A percentile compares a stretch with the other conserved stretches of the same genome.
Conservation (phyloP, 2,888 invertebrate species). For the Diarsia dahlii region DNA sequence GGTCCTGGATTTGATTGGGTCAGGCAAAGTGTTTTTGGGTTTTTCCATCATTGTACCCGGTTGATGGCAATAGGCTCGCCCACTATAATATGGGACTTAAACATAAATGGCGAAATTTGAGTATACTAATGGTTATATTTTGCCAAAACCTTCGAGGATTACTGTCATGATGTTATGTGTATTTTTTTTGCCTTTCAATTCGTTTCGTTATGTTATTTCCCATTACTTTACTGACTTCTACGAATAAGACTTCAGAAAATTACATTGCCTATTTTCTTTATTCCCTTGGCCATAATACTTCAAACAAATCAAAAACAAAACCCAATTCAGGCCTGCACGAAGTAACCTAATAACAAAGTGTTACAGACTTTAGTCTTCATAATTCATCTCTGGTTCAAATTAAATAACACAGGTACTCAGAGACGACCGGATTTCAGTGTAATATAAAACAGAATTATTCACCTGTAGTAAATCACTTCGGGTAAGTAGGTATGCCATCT, state of each 20-base stretch:
- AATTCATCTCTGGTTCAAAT: constrained; percentile 70
- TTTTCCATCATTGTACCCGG: too few relatives aligned
- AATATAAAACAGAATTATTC: constrained; percentile 84
- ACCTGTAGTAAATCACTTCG: constrained; percentile 85
- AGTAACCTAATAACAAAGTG: constrained; percentile 59
- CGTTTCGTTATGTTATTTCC: too few relatives aligned
- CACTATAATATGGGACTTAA: too few relatives aligned
- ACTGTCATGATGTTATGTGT: too few relatives aligned
- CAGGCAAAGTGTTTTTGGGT: too few relatives aligned
- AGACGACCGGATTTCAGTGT: constrained; percentile 80
- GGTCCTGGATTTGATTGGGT: too few relatives aligned
- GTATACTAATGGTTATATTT: too few relatives aligned
- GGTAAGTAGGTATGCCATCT: constrained; percentile 76
- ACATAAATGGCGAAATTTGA: too few relatives aligned
- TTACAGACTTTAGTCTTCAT: constrained; percentile 53
- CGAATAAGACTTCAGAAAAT: neutral
- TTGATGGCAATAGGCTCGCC: too few relatives aligned
- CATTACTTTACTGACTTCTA: neutral
- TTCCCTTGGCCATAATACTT: neutral
- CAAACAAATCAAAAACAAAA: constrained; percentile 30
- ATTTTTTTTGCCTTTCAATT: too few relatives aligned
- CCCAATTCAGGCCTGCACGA: constrained; percentile 28
- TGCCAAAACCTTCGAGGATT: too few relatives aligned
- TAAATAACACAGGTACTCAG: constrained; percentile 65
- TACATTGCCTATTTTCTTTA: neutral